phyloP scores from a whole-genome alignment of 2,797 vertebrate genomes.

The Pangasius larnaudii region DNA sequence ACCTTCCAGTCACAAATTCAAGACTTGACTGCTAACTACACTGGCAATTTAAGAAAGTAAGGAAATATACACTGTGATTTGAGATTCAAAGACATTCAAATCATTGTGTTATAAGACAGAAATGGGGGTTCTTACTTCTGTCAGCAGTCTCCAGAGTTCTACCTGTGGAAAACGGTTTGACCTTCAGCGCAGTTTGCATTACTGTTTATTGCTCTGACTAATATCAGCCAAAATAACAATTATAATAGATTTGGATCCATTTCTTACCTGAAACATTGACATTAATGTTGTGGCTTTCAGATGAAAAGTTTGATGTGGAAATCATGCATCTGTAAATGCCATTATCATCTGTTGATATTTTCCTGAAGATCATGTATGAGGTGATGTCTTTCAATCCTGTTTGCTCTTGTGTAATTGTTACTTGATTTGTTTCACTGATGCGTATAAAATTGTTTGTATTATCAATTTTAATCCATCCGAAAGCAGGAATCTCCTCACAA shows the following conservation, averaged over 20 bases:
- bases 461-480: constrained; percentile 63
- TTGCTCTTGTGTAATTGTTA: constrained; percentile 38
- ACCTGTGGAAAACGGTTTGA: background rate
- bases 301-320: accelerated
- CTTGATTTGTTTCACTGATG: constrained; percentile 21
- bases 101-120: too few species aligned
- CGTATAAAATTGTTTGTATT: accelerated
- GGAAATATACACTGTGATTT: too few species aligned
- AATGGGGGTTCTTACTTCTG: too few species aligned
- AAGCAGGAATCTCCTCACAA: constrained; percentile 45
- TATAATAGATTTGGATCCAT: background rate
- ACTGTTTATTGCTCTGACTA: background rate
- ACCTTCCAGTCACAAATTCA: too few species aligned
- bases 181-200: background rate
- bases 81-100: too few species aligned
- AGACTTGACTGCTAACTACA: too few species aligned
- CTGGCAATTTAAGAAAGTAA: too few species aligned
- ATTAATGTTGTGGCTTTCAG: constrained; percentile 53
- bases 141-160: too few species aligned
- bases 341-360: constrained; percentile 50
- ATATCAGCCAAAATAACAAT: background rate
- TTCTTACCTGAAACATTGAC: constrained; percentile 67
- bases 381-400: background rate
- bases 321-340: constrained; percentile 62
- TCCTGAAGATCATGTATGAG: constrained; percentile 64